Base-by-base conservation (phyloP, 2,797 vertebrate genomes). In the Adelosebastes latens region DNA sequence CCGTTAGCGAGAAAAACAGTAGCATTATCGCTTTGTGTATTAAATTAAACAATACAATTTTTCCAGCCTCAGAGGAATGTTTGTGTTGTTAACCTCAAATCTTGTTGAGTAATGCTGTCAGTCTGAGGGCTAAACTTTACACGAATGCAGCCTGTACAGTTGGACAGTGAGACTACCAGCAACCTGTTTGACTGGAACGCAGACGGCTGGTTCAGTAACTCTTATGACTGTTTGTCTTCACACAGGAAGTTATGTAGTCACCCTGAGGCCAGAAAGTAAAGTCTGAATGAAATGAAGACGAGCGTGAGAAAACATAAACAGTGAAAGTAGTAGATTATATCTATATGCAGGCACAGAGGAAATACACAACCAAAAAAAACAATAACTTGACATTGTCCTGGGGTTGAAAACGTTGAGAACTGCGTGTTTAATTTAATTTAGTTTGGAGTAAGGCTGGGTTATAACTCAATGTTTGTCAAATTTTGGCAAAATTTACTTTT, bases 181-280 rank as follows among this genome's bases (percentile, higher is more conserved):
- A 91, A 93, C 92, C 88, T 42, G 92, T 92, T 90, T 80, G 67
- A 59, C 82, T 8, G 88, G 89, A 92, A 92, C 91, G 75, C 36
- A 18, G 75, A 24, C n/a, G 12, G 56, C 49, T 16, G 64, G 25
- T 71, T 76, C 60, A 77, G 65, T 34, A 6, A 42, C 31, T 55
- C 67, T 53, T 12, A 3, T 20, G 42, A 6, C 25, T 55, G 80
- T 74, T 74, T 75, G 72, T 66, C 24, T 72, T 60, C 2, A 59
- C 63, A 36, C 67, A 78, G 61, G 49, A 66, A 69, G 46, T 55
- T 6, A 3, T 56, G 70, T n/a, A 2, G 53, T 75, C 24, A 31
- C 3, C 56, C 49, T 0, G 31, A 34, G n/a, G 56, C 56, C 8
- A 14, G 14, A 56, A 13, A 22, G 18, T 24, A 25, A 39, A 27